These are phyloP conservation scores for Megalops cyprinoides DNA, from an alignment of 2,797 vertebrate species.

Conservation along the genomic window DNA sequence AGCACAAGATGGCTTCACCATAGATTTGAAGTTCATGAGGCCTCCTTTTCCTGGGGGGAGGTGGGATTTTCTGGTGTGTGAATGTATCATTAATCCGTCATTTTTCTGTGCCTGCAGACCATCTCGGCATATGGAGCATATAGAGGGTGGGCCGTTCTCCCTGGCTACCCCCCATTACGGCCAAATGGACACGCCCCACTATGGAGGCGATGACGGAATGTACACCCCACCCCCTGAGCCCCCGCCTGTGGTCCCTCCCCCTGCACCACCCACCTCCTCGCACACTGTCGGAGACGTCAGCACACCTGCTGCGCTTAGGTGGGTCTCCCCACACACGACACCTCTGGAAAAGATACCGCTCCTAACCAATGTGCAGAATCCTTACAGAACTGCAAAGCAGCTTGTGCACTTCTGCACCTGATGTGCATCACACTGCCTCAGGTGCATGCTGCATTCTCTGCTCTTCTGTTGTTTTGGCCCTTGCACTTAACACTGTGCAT, in stretches of 20 bases:
- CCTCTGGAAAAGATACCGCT: no score
- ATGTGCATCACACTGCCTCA: no score
- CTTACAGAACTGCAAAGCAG: no score
- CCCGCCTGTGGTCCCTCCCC: slow-evolving; percentile 81
- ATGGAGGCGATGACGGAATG: slow-evolving; percentile 86
- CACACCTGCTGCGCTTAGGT: slow-evolving; percentile 90
- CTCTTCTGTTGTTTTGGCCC: no score
- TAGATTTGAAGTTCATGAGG: no score
- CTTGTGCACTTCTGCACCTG: no score
- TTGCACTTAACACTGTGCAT: no score
- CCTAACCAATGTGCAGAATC: no score
- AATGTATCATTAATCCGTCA: slow-evolving; percentile 34
- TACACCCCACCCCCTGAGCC: slow-evolving; percentile 90
- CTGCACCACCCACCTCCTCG: slow-evolving; percentile 15
- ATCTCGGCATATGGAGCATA: slow-evolving; percentile 84
- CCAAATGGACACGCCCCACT: slow-evolving; percentile 95
- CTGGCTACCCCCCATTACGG: slow-evolving; percentile 91
- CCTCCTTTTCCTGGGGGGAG: no score
- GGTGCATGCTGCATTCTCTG: no score
- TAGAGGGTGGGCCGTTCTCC: slow-evolving; percentile 86
- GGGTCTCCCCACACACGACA: slow-evolving; percentile 38
- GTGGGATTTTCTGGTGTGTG: slow-evolving; percentile 32
- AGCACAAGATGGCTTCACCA: no score
- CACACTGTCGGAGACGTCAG: slow-evolving; percentile 85
- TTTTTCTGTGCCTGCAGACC: slow-evolving; percentile 74